These are phyloP conservation scores for Palaemon carinicauda DNA, from an alignment of 1,140 invertebrate genomes.

Conservation along the genomic window DNA sequence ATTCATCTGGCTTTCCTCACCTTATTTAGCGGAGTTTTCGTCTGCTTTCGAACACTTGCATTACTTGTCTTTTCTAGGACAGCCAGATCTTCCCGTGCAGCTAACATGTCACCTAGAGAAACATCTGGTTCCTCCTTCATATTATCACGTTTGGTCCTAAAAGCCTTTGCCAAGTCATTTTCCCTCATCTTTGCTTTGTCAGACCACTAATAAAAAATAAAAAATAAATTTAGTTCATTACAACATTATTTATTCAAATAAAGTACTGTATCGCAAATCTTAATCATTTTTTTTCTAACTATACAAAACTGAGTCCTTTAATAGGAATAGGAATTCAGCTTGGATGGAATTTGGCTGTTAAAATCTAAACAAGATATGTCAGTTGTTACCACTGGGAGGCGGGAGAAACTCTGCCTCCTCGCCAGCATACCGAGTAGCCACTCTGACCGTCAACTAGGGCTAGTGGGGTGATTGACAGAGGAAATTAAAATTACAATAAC, in stretches of 20 bases:
- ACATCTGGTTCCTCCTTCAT: conserved; percentile 74
- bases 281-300: too few relatives aligned
- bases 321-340: too few relatives aligned
- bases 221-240: background rate
- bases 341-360: too few relatives aligned
- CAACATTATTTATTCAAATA: background rate
- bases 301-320: too few relatives aligned
- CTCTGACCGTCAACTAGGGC: too few relatives aligned
- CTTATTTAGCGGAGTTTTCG: conserved; percentile 81
- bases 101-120: conserved; percentile 77
- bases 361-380: too few relatives aligned
- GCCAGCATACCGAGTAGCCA: too few relatives aligned
- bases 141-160: conserved; percentile 73
- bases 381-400: too few relatives aligned
- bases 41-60: conserved; percentile 80
- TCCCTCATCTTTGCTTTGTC: conserved; percentile 79
- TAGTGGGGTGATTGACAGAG: too few relatives aligned
- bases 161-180: conserved; percentile 76
- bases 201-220: conserved; percentile 74
- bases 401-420: too few relatives aligned
- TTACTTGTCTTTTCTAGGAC: conserved; percentile 88
- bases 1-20: conserved; percentile 68
- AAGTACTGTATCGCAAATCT: too few relatives aligned
- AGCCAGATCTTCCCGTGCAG: conserved; percentile 82
- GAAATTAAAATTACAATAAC: too few relatives aligned